A percentile compares a stretch with the other conserved stretches of the same genome.
phyloP scores from a whole-genome alignment of 2,888 invertebrate species.

The Limenitis camilla region DNA sequence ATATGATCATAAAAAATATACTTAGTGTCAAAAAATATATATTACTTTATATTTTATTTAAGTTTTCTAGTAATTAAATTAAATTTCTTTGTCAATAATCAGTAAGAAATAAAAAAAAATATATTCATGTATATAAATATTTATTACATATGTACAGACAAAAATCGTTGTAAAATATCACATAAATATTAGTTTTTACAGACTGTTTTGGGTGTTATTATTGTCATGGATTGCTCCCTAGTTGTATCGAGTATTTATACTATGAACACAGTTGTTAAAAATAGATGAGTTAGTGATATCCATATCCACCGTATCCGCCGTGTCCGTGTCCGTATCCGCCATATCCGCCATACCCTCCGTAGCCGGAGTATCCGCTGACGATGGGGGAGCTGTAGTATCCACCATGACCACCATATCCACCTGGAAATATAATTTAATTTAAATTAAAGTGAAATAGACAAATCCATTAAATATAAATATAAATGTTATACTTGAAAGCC shows the following conservation, averaged over 20 bases:
- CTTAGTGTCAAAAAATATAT: too few relatives aligned
- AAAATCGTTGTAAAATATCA: constrained; percentile 38
- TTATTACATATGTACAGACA: constrained; percentile 49
- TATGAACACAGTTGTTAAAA: constrained; percentile 19
- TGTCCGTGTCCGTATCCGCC: too few relatives aligned
- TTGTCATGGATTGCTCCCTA: constrained; percentile 14
- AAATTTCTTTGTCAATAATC: constrained; percentile 3
- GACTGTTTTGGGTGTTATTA: too few relatives aligned
- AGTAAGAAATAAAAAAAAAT: background rate
- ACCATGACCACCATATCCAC: constrained; percentile 31
- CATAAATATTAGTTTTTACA: constrained; percentile 18
- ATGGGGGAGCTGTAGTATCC: constrained; percentile 18
- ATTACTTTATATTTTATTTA: too few relatives aligned
- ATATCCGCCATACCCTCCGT: constrained; percentile 33
- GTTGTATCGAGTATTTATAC: constrained; percentile 16
- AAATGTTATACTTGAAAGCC: too few relatives aligned
- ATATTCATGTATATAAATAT: constrained; percentile 10
- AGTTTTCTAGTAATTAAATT: background rate
- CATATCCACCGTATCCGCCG: constrained; percentile 40
- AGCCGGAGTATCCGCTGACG: constrained; percentile 30
- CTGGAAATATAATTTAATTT: too few relatives aligned
- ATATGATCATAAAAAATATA: too few relatives aligned
- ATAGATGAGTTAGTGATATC: background rate
- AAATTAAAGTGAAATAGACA: too few relatives aligned
- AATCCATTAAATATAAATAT: too few relatives aligned